Conservation (phyloP, 1,140 invertebrate species). For the Batillaria attramentaria region DNA sequence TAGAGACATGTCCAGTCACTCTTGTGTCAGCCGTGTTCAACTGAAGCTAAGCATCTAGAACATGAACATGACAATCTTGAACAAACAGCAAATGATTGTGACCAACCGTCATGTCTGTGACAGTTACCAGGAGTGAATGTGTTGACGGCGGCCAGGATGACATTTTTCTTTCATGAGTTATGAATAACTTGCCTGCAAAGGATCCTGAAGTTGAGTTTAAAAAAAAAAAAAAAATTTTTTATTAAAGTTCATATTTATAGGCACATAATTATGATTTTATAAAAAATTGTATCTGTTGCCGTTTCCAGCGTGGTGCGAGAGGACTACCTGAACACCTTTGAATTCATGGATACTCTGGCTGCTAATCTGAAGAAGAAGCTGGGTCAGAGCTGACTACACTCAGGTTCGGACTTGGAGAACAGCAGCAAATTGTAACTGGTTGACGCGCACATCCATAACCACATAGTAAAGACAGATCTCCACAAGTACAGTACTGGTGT, state of each 20-base stretch:
- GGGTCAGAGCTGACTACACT: conserved; percentile 57
- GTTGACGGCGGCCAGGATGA: too few relatives aligned
- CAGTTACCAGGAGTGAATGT: too few relatives aligned
- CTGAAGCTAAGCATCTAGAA: too few relatives aligned
- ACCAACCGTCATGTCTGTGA: too few relatives aligned
- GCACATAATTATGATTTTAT: not conserved
- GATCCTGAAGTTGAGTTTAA: too few relatives aligned
- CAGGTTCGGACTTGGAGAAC: not conserved
- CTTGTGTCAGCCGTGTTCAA: too few relatives aligned
- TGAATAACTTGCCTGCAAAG: too few relatives aligned
- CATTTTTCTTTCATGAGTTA: too few relatives aligned
- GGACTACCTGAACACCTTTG: conserved; percentile 98
- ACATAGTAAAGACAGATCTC: too few relatives aligned
- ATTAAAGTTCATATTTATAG: not conserved
- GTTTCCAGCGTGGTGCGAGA: conserved; percentile 80
- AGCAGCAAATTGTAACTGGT: conserved; percentile 35
- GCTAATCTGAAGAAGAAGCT: conserved; percentile 88
- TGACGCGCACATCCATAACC: not conserved
- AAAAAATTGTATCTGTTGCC: not conserved
- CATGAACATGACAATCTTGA: too few relatives aligned
- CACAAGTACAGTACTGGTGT: not conserved
- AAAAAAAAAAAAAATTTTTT: conserved; percentile 5
- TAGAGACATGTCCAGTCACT: too few relatives aligned
- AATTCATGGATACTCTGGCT: conserved; percentile 96
- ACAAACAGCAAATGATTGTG: too few relatives aligned